These are phyloP conservation scores for Dryoscopus gambensis DNA, from an alignment of 2,113 vertebrate genomes.

Conservation along the genomic window DNA sequence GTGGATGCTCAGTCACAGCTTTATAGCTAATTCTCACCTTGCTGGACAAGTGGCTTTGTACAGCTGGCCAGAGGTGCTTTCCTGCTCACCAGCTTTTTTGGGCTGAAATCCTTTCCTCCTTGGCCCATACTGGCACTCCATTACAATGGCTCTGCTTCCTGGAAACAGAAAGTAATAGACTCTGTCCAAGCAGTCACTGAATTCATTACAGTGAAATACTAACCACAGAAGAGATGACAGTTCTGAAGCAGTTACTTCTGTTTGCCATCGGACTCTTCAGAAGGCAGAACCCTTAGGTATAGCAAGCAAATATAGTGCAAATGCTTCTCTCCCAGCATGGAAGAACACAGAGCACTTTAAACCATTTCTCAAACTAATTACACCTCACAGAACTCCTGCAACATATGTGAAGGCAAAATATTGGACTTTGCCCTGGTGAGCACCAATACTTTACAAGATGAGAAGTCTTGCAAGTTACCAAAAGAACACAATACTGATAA, in stretches of 20 bases:
- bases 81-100: conserved; percentile 75
- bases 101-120: conserved; percentile 82
- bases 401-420: background rate
- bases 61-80: conserved; percentile 62
- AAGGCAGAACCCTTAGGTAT: background rate
- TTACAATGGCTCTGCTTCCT: conserved; percentile 87
- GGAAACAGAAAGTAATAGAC: conserved; percentile 28
- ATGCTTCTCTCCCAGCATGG: background rate
- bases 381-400: background rate
- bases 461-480: background rate
- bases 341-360: background rate
- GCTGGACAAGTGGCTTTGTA: conserved; percentile 85
- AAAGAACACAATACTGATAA: background rate
- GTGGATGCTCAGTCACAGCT: background rate
- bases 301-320: background rate
- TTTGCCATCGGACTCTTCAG: background rate
- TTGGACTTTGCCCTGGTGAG: background rate
- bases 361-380: background rate
- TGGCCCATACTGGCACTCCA: conserved; percentile 87
- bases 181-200: background rate
- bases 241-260: background rate
- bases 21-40: conserved; percentile 66
- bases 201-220: background rate
- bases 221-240: background rate
- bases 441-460: background rate